phyloP scores from a whole-genome alignment of 2,888 invertebrate species.

The Plebejus melissa region DNA sequence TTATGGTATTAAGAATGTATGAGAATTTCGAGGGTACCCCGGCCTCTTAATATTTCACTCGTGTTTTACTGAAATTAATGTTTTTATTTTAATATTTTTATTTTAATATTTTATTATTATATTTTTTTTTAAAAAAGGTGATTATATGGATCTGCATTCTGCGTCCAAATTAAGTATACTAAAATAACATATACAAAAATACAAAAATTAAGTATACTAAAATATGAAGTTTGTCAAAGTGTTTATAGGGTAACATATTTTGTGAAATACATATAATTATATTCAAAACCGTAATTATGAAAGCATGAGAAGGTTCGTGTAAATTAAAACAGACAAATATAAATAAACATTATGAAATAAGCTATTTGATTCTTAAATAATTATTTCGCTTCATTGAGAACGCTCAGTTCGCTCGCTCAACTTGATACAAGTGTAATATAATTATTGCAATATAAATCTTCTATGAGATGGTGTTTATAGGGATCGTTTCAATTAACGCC shows the following conservation, averaged over 20 bases:
- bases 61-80: not conserved
- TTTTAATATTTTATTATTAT: not conserved
- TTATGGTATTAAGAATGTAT: too few relatives aligned
- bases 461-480: constrained; percentile 14
- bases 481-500: not conserved
- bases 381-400: constrained; percentile 38
- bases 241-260: too few relatives aligned
- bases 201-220: too few relatives aligned
- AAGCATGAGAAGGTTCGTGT: not conserved
- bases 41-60: constrained; percentile 4
- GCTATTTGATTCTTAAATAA: constrained; percentile 32
- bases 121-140: not conserved
- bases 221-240: too few relatives aligned
- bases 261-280: too few relatives aligned
- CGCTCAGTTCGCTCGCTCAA: constrained; percentile 34
- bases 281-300: too few relatives aligned
- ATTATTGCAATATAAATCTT: constrained; percentile 23
- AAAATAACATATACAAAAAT: too few relatives aligned
- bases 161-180: too few relatives aligned
- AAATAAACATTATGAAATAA: constrained; percentile 21
- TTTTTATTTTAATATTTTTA: not conserved
- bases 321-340: not conserved
- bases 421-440: constrained; percentile 29
- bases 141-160: too few relatives aligned
- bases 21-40: too few relatives aligned